Conservation (phyloP, 2,888 invertebrate genomes). For the Brachyopa scutellaris region DNA sequence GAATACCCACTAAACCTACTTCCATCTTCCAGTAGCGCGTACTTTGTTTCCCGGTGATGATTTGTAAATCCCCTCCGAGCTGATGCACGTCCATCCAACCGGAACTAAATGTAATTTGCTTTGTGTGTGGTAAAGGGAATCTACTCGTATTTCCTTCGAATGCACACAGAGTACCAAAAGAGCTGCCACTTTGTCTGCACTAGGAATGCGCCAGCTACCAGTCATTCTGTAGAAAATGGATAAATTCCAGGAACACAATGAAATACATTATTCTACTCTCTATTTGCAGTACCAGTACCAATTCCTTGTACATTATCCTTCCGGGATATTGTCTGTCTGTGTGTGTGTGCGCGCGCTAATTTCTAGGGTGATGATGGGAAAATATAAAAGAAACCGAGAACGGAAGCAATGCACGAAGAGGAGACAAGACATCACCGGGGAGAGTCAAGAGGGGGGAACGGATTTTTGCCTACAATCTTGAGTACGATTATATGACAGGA, state of each 20-base stretch:
- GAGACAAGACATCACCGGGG: neutral
- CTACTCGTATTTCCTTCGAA: constrained; percentile 3
- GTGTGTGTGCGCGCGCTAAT: constrained; percentile 31
- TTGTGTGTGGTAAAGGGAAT: no score
- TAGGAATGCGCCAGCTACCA: neutral
- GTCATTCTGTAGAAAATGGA: constrained; percentile 4
- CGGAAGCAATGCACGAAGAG: neutral
- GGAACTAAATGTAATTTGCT: constrained; percentile 62
- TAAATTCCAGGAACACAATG: constrained; percentile 28
- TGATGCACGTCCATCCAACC: constrained; percentile 33
- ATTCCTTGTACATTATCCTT: constrained; percentile 44
- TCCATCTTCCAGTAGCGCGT: no score
- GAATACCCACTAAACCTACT: no score
- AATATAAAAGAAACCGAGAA: constrained; percentile 2
- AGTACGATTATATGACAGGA: constrained; percentile 25
- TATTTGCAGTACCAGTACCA: constrained; percentile 24
- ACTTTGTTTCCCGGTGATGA: no score
- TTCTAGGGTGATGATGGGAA: constrained; percentile 14
- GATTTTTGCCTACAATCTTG: no score
- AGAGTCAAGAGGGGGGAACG: no score
- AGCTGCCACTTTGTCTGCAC: constrained; percentile 60
- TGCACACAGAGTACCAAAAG: neutral
- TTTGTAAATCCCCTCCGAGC: constrained; percentile 18
- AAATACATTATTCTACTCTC: constrained; percentile 1
- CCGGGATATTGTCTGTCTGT: constrained; percentile 28